These are phyloP conservation scores for Drosophila barbarae DNA, from an alignment of 2,888 invertebrate genomes.

Conservation along the genomic window DNA sequence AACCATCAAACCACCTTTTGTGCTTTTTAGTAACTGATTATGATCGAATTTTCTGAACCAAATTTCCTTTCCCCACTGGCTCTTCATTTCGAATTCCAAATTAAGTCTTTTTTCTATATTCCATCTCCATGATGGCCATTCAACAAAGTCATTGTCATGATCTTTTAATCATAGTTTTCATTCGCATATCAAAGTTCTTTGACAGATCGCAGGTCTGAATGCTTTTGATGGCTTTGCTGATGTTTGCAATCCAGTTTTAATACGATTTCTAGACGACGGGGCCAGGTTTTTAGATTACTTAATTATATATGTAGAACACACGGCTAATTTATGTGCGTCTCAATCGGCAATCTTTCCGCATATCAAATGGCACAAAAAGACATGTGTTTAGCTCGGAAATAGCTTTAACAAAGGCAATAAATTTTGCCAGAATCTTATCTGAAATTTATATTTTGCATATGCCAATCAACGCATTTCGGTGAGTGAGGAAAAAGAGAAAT, in stretches of 20 bases:
- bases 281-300: slow-evolving; percentile 47
- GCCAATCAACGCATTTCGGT: slow-evolving; percentile 24
- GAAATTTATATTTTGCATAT: slow-evolving; percentile 21
- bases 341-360: slow-evolving; percentile 45
- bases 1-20: background rate
- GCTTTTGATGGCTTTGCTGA: slow-evolving; percentile 29
- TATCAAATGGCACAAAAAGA: slow-evolving; percentile 46
- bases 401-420: slow-evolving; percentile 38
- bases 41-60: background rate
- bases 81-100: background rate
- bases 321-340: slow-evolving; percentile 42
- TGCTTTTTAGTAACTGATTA: background rate
- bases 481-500: background rate
- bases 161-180: slow-evolving; percentile 33
- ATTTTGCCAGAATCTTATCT: slow-evolving; percentile 16
- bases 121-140: background rate
- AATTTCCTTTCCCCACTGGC: background rate
- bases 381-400: slow-evolving; percentile 31
- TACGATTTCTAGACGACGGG: slow-evolving; percentile 18
- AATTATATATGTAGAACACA: slow-evolving; percentile 47
- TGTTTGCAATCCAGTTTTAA: slow-evolving; percentile 27
- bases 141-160: slow-evolving; percentile 23
- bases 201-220: slow-evolving; percentile 33
- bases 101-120: background rate
- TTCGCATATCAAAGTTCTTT: slow-evolving; percentile 30